phyloP scores from a whole-genome alignment of 2,888 invertebrate species.

The Callyntrura sp. region DNA sequence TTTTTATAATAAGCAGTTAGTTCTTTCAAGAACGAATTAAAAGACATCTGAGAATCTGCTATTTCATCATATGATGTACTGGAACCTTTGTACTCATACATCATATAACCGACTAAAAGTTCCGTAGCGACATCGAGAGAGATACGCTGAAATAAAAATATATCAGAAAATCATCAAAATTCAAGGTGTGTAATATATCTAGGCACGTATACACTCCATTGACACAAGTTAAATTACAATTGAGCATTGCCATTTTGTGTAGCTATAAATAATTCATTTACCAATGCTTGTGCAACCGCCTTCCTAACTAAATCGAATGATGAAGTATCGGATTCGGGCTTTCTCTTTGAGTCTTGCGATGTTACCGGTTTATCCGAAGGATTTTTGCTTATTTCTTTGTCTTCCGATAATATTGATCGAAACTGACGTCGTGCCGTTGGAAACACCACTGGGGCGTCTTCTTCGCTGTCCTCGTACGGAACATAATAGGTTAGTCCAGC shows the following conservation, averaged over 20 bases:
- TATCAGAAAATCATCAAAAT: too few relatives aligned
- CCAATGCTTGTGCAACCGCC: constrained; percentile 78
- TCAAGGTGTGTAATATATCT: too few relatives aligned
- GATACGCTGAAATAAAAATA: constrained; percentile 72
- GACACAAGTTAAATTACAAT: not conserved
- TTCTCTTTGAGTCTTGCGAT: constrained; percentile 7
- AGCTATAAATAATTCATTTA: constrained; percentile 40
- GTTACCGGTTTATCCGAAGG: not conserved
- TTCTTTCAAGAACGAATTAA: constrained; percentile 63
- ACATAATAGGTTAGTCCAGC: constrained; percentile 76
- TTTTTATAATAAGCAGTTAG: constrained; percentile 79
- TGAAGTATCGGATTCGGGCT: not conserved
- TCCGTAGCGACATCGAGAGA: constrained; percentile 77
- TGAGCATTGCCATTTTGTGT: too few relatives aligned
- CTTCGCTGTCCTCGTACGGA: constrained; percentile 42
- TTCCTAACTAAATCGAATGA: constrained; percentile 58
- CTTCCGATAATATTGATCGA: constrained; percentile 26
- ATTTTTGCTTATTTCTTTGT: not conserved
- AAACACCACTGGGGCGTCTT: constrained; percentile 56
- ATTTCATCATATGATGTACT: constrained; percentile 77
- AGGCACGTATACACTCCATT: too few relatives aligned
- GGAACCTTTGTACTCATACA: constrained; percentile 82
- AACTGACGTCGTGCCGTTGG: constrained; percentile 28
- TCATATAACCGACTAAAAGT: constrained; percentile 79
- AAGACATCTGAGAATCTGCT: constrained; percentile 75